Conservation (phyloP, 2,113 vertebrate genomes). For the Catharus minimus region DNA sequence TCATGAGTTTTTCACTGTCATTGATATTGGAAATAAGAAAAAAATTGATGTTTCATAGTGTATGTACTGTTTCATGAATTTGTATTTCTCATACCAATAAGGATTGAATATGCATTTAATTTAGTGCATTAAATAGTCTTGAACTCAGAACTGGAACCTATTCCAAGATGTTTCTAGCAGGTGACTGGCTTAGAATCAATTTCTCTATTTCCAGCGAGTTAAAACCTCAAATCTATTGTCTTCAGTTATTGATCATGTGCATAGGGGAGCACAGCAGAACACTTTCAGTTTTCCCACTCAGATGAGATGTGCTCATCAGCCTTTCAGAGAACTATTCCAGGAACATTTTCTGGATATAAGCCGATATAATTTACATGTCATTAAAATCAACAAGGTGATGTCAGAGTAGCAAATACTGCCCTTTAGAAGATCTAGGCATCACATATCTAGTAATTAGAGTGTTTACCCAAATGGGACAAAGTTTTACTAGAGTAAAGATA, state of each 20-base stretch:
- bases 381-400: neutral
- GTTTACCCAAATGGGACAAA: neutral
- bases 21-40: neutral
- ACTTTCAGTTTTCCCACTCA: neutral
- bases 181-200: neutral
- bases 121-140: neutral
- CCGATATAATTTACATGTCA: neutral
- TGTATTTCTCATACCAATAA: neutral
- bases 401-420: neutral
- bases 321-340: neutral
- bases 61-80: neutral
- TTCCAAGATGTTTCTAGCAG: neutral
- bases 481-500: neutral
- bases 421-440: neutral
- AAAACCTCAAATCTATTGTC: neutral
- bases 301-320: neutral
- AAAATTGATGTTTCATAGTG: neutral
- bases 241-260: neutral
- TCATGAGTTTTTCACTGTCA: neutral
- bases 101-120: neutral
- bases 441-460: neutral
- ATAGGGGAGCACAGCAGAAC: neutral
- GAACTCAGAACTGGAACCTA: neutral
- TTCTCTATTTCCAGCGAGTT: neutral
- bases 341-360: neutral